Evolutionary conservation across 2,113 vertebrate genomes (phyloP), one percentile per base, ranked within the genome.

Genomic region (Girardinichthys multiradiatus): DNA sequence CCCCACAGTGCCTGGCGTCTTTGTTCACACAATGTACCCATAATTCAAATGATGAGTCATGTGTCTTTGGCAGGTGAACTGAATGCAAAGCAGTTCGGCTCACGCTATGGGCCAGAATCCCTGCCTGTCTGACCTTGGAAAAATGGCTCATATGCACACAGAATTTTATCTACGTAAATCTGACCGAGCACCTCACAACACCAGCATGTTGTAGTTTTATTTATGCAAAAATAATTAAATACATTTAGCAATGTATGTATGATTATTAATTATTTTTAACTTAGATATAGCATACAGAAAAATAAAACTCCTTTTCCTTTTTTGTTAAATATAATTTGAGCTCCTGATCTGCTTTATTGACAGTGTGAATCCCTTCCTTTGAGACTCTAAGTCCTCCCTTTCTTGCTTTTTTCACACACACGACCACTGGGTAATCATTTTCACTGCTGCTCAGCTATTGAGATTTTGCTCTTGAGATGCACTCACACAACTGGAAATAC

Each of bases 21-120:
- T 58, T 72, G 64, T 78, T 80, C 77, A 33, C 77, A 54, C 78
- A 67, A 70, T 66, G 79, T 82, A 68, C 65, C 64, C 82, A 77
- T 86, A 80, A 90, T 87, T 90, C 82, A 90, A 86, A 90, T 82
- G 87, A 89, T 84, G 86, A 90, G 84, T 88, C 86, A 87, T 80
- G 60, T 59, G 80, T 83, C 80, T 62, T 64, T 83, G 78, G 80
- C 66, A 73, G 77, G 80, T 68, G 77, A 78, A 62, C 74, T 76
- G 77, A 89, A 93, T 92, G 87, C 87, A 92, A 93, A 93, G 82
- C 78, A 86, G 87, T 60, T 69, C 33, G 24, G 76, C 67, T 30
- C 64, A 73, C 74, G 26, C 64, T 74, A 61, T 29, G 66, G 61
- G 42, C 72, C 72, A 54, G 71, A 57, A 70, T 82, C 75, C 42